Evolutionary conservation across 2,888 invertebrate species (phyloP), one percentile per base, ranked within the genome.

Genomic region (Drosophila tripunctata): DNA sequence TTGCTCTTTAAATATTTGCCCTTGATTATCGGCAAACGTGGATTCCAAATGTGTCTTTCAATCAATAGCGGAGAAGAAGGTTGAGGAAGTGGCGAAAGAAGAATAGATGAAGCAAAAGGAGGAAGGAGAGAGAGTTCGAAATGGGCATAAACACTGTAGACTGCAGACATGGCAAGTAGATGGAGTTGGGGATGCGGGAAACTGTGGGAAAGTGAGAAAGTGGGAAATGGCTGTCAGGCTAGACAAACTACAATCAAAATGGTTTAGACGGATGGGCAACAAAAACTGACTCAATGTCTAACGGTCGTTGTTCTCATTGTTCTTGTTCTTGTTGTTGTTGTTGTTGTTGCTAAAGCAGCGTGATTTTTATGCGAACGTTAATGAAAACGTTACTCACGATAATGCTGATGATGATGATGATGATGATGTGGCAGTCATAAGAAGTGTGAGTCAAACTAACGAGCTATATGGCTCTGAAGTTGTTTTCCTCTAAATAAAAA

Each of bases 1-100:
- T 66, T 72, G 78, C 83, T 84, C 83, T 82, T 89, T 85, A 89
- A 89, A 89, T 89, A 89, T 89, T 89, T 89, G 89, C 84, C 86
- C 89, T 87, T 89, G 89, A 90, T 89, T 90, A 89, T 89, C 83
- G 76, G 75, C 67, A 83, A 66, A 63, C 63, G 82, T 55, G 65
- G 24, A 72, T 64, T 75, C 60, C 52, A 44, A 38, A 64, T 48
- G 58, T 55, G 62, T 50, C 54, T 64, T 64, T 50, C 70, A 75
- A 75, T 75, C 75, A 75, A 64, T 75, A 45, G 15, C 8, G 22
- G 12, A n/a, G 6, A 7, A 27, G 3, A 14, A 7, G 7, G n/a
- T 22, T n/a, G 10, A 15, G 21, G 3, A 21, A 4, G n/a, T n/a
- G 3, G 22, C 5, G 2, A 4, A 41, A 35, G 8, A 4, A 6